phyloP scores from a whole-genome alignment of 2,797 vertebrate species.

The Spinus olivaceus region DNA sequence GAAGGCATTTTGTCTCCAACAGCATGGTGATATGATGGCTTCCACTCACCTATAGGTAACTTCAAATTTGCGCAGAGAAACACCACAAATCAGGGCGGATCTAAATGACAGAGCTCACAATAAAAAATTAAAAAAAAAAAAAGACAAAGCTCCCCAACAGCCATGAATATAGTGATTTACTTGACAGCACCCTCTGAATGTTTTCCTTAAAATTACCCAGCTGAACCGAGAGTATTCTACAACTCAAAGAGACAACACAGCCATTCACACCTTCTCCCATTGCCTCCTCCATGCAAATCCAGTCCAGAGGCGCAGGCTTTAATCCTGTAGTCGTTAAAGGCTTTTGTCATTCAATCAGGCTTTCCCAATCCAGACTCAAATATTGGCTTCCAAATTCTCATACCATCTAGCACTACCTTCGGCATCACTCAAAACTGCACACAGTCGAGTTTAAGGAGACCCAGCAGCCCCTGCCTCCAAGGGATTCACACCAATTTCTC shows the following conservation, averaged over 20 bases:
- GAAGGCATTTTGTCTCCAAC: background rate
- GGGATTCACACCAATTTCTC: background rate
- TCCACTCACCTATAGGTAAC: background rate
- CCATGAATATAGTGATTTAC: background rate
- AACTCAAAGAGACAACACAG: background rate
- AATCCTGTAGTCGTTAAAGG: background rate
- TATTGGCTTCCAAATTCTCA: background rate
- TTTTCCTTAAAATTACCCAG: background rate
- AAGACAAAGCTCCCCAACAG: background rate
- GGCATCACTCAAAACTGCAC: background rate
- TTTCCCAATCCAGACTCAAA: background rate
- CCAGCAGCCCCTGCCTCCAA: background rate
- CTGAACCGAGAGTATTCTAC: background rate
- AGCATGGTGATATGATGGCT: background rate
- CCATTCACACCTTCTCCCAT: background rate
- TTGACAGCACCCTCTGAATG: background rate
- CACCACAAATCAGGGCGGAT: background rate
- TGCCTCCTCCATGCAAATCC: background rate
- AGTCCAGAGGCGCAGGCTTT: background rate
- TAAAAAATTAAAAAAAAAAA: background rate
- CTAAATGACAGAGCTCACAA: background rate
- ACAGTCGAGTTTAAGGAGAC: background rate
- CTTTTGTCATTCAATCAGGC: background rate
- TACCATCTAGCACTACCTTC: fast-evolving
- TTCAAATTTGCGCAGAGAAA: background rate